A percentile compares a stretch with the other conserved stretches of the same genome.
Conservation (phyloP, 2,888 invertebrate genomes). For the Ichneumoninae sp. region DNA sequence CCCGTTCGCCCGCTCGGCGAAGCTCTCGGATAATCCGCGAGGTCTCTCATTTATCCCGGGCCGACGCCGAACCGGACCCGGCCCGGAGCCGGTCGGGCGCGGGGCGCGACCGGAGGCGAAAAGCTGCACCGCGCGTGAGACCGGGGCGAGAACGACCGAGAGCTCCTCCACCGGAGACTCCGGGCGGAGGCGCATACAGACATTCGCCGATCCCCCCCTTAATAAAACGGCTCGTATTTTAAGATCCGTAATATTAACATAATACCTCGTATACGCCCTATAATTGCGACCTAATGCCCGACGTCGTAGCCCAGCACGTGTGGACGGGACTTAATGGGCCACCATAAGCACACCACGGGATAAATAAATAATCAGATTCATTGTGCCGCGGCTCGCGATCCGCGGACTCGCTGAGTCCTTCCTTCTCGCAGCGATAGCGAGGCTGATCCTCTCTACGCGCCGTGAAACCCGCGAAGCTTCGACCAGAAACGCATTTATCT, state of each 20-base stretch:
- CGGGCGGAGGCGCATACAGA: constrained; percentile 7
- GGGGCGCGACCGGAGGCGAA: neutral
- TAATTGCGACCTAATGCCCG: constrained; percentile 73
- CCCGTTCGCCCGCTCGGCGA: neutral
- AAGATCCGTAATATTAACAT: constrained; percentile 69
- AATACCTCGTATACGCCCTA: constrained; percentile 72
- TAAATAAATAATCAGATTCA: constrained; percentile 75
- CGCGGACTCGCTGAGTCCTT: neutral
- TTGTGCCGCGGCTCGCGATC: constrained; percentile 61
- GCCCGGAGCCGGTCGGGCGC: too few species aligned
- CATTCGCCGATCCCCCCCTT: constrained; percentile 38
- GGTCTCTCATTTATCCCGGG: neutral
- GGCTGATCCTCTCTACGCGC: constrained; percentile 25
- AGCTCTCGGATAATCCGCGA: neutral
- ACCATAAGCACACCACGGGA: constrained; percentile 69
- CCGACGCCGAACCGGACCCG: neutral
- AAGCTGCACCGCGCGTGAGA: constrained; percentile 43
- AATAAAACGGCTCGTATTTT: constrained; percentile 68
- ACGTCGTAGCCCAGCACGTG: constrained; percentile 60
- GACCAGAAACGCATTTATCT: constrained; percentile 78
- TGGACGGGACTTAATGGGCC: constrained; percentile 70
- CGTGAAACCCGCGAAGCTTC: constrained; percentile 59
- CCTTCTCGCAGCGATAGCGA: neutral
- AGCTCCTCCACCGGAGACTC: constrained; percentile 21
- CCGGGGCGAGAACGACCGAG: constrained; percentile 51